phyloP scores from a whole-genome alignment of 2,113 vertebrate species.

The Myanophis thanlyinensis region DNA sequence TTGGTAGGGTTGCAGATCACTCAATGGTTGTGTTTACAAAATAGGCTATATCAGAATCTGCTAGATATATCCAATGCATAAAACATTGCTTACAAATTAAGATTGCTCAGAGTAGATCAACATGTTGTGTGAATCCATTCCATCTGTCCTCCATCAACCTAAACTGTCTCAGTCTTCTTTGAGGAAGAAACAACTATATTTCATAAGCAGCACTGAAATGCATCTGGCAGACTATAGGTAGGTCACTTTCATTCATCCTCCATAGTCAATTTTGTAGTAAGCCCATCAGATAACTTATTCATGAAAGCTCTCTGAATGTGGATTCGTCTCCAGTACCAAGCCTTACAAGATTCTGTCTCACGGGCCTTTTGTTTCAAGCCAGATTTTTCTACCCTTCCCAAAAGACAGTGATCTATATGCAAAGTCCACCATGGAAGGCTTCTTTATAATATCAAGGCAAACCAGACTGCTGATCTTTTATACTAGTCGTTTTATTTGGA shows the following conservation, averaged over 20 bases:
- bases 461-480: not conserved
- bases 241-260: not conserved
- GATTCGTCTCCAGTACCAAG: not conserved
- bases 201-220: not conserved
- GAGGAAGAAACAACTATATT: not conserved
- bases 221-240: not conserved
- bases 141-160: not conserved
- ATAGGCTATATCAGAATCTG: no score
- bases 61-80: not conserved
- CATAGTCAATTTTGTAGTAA: not conserved
- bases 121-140: not conserved
- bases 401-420: not conserved
- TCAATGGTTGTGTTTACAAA: not conserved
- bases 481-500: not conserved
- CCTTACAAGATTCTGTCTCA: not conserved
- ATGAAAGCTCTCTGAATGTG: not conserved
- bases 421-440: not conserved
- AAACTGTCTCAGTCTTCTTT: not conserved
- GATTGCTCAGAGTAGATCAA: not conserved
- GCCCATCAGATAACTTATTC: not conserved
- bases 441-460: not conserved
- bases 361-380: not conserved
- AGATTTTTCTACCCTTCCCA: not conserved
- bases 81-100: not conserved
- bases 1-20: not conserved